Evolutionary conservation across 2,888 invertebrate species (phyloP).

Genomic region (Rhorus exstirpatorius): DNA sequence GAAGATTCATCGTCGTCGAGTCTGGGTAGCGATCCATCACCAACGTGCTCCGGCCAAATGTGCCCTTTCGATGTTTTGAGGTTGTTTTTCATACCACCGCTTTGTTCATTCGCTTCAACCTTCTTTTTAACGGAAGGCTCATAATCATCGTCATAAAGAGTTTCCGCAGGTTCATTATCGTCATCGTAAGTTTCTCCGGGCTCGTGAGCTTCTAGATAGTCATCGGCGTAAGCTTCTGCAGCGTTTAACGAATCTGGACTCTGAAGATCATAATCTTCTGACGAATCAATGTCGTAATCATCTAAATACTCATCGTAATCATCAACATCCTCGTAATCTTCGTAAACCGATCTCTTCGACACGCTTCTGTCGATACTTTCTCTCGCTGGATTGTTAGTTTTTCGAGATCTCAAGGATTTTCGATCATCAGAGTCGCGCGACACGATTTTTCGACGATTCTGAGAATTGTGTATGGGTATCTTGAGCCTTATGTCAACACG

Average conservation of each 20-base stretch:
- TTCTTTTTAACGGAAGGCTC: constrained; percentile 30
- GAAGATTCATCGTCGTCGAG: constrained; percentile 25
- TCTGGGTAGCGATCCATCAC: constrained; percentile 12
- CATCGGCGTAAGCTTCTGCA: constrained; percentile 44
- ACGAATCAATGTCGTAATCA: constrained; percentile 35
- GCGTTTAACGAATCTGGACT: constrained; percentile 33
- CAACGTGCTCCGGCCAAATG: constrained; percentile 67
- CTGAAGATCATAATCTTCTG: constrained; percentile 50
- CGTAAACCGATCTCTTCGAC: constrained; percentile 61
- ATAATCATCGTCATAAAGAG: constrained; percentile 21
- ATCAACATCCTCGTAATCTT: constrained; percentile 50
- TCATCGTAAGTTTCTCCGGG: constrained; percentile 26
- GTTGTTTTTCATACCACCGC: constrained; percentile 10
- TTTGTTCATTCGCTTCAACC: constrained; percentile 1
- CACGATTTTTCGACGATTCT: constrained; percentile 42
- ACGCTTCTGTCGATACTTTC: not conserved
- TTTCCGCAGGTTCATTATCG: constrained; percentile 30
- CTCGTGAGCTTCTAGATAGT: constrained; percentile 45
- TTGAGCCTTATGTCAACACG: constrained; percentile 58
- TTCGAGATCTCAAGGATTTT: constrained; percentile 17
- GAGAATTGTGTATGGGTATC: constrained; percentile 50
- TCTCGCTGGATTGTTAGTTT: constrained; percentile 2
- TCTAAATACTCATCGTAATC: constrained; percentile 56
- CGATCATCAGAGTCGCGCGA: constrained; percentile 11
- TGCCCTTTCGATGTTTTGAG: constrained; percentile 13